These are phyloP conservation scores for Alcedo quadribrachys DNA, from an alignment of 2,797 vertebrate genomes.

Conservation along the genomic window DNA sequence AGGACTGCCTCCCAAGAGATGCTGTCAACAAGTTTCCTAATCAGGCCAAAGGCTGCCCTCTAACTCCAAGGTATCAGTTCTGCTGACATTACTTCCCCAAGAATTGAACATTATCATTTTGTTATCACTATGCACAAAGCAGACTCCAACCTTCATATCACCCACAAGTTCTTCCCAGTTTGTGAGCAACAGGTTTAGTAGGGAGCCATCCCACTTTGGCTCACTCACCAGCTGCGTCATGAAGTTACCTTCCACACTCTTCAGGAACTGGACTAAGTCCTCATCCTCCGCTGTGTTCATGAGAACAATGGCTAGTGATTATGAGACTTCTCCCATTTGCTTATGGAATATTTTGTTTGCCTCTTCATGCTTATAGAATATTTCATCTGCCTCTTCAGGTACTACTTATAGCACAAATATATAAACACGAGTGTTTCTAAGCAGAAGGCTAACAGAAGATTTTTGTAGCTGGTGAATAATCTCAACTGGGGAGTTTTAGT, in stretches of 20 bases:
- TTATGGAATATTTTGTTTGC: not conserved
- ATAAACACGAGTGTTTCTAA: not conserved
- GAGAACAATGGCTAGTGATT: not conserved
- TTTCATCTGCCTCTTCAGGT: not conserved
- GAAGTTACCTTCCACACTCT: not conserved
- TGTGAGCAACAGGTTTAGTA: not conserved
- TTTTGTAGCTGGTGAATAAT: not conserved
- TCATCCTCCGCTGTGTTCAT: not conserved
- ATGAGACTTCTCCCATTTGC: not conserved
- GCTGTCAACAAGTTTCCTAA: not conserved
- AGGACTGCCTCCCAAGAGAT: not conserved
- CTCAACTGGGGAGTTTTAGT: not conserved
- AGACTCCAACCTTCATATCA: not conserved
- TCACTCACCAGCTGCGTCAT: not conserved
- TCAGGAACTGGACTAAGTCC: not conserved
- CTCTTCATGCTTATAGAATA: not conserved
- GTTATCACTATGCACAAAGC: not conserved
- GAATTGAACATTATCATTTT: not conserved
- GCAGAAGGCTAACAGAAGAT: not conserved
- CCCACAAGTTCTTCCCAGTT: not conserved
- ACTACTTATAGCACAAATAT: not conserved
- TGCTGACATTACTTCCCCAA: not conserved
- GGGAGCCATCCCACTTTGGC: too few relatives aligned
- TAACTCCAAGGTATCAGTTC: not conserved
- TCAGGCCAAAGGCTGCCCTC: not conserved